phyloP scores from a whole-genome alignment of 2,113 vertebrate genomes.

The Poeciliopsis prolifica region DNA sequence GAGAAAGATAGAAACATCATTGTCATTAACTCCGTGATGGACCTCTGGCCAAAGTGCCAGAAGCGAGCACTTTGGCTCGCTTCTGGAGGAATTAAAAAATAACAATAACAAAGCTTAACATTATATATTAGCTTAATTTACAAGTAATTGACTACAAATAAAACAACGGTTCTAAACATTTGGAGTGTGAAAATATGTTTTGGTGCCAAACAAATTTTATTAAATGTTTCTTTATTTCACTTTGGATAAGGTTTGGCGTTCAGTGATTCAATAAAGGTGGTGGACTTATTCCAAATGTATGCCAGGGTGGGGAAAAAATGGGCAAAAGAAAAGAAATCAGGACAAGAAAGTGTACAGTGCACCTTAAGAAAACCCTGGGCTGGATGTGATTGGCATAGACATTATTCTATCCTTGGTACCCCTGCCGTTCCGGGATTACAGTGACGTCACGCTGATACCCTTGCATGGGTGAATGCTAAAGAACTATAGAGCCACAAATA shows the following conservation, averaged over 20 bases:
- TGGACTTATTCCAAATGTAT: constrained; percentile 19
- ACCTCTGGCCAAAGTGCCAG: constrained; percentile 70
- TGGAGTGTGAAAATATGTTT: background rate
- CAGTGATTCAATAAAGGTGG: constrained; percentile 6
- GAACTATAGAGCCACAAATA: constrained; percentile 92
- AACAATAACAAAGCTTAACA: background rate
- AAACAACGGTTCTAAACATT: background rate
- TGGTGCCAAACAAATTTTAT: background rate
- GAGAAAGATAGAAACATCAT: constrained; percentile 77
- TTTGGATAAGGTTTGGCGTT: constrained; percentile 18
- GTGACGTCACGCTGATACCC: constrained; percentile 95
- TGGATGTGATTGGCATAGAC: constrained; percentile 86
- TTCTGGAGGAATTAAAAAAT: constrained; percentile 32
- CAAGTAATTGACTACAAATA: constrained; percentile 8
- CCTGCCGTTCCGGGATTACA: constrained; percentile 89
- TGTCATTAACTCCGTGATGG: constrained; percentile 72
- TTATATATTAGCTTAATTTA: constrained; percentile 14
- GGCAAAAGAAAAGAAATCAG: constrained; percentile 33
- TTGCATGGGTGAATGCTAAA: constrained; percentile 91
- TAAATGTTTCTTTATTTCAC: constrained; percentile 21
- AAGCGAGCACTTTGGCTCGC: constrained; percentile 36
- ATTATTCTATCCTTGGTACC: constrained; percentile 83
- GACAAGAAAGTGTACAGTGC: constrained; percentile 74
- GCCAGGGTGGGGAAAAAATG: background rate
- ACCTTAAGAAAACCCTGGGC: constrained; percentile 82